Evolutionary conservation across 2,888 invertebrate species (phyloP), one percentile per base, ranked within the genome.

Genomic region (Helleia helle): DNA sequence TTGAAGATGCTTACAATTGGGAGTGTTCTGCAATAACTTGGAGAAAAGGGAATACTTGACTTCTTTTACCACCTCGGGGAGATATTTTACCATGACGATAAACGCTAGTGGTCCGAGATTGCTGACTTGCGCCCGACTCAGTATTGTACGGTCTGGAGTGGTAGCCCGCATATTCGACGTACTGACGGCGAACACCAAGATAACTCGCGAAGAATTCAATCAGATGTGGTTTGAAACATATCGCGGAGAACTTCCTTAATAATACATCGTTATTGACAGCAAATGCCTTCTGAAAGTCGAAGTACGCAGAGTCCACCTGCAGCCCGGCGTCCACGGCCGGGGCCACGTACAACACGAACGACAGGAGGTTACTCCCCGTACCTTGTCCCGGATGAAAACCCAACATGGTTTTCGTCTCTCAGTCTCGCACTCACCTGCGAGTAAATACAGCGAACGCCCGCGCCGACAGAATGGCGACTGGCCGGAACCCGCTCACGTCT

Each of bases 191-290:
- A 2, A 3, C 15, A 3, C 15, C n/a, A n/a, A n/a, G n/a, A n/a
- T n/a, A n/a, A n/a, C n/a, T n/a, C n/a, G n/a, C n/a, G n/a, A n/a
- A n/a, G 3, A 15, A 15, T 15, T 15, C 15, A 15, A 15, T 15
- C 15, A 3, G 2, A 15, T 15, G 15, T 24, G 24, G 24, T 3
- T 24, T 24, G 24, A 5, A 24, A 8, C 24, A 24, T n/a, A 24
- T 7, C 2, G 24, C 24, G 8, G 24, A 7, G 8, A 24, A 4
- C 24, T 24, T 24, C 8, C 4, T 2, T n/a, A 24, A 5, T 2
- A 43, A 27, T 7, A 43, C 38, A n/a, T 43, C 43, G 27, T 40
- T 44, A n/a, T 42, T 17, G 11, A 42, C 42, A 4, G 34, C 38
- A 7, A 42, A 38, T 3, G 38, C 40, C 14, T 29, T 28, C 1